Percentiles rank a stretch among this genome's conserved stretches.
These are phyloP conservation scores for Caenorhabditis briggsae DNA, from an alignment of 1,140 invertebrate species.

Conservation along the genomic window DNA sequence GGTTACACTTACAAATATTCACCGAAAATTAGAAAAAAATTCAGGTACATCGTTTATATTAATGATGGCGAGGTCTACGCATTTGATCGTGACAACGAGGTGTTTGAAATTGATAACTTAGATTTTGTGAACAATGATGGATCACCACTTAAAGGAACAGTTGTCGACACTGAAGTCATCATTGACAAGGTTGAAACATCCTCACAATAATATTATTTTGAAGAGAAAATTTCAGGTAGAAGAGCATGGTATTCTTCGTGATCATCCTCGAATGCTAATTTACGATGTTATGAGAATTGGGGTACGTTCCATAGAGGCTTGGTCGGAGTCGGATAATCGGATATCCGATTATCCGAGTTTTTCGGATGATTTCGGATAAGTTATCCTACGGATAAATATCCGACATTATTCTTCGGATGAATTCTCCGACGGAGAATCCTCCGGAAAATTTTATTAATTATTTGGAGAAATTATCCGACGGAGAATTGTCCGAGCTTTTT, in stretches of 20 bases:
- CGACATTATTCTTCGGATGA: too few species aligned
- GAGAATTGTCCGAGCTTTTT: too few species aligned
- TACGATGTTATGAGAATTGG: constrained; percentile 94
- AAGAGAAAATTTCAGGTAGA: not conserved
- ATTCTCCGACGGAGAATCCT: too few species aligned
- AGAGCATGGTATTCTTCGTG: constrained; percentile 80
- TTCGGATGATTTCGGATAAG: too few species aligned
- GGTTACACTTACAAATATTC: constrained; percentile 80
- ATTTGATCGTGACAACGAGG: constrained; percentile 92
- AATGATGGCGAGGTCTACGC: constrained; percentile 89
- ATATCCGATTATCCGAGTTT: too few species aligned
- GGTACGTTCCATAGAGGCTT: too few species aligned
- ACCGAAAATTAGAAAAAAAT: constrained; percentile 56
- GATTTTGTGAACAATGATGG: constrained; percentile 86
- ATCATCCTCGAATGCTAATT: constrained; percentile 89
- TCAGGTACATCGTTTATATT: constrained; percentile 95
- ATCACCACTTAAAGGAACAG: constrained; percentile 81
- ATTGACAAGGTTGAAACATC: constrained; percentile 84
- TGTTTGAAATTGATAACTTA: constrained; percentile 84
- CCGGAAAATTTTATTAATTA: too few species aligned
- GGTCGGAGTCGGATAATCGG: too few species aligned
- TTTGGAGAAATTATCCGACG: too few species aligned
- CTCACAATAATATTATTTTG: not conserved
- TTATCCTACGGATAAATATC: too few species aligned
- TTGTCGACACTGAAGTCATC: constrained; percentile 96